Evolutionary conservation across 2,797 vertebrate species (phyloP), one percentile per base, ranked within the genome.

Genomic region (Chrysocyon brachyurus): DNA sequence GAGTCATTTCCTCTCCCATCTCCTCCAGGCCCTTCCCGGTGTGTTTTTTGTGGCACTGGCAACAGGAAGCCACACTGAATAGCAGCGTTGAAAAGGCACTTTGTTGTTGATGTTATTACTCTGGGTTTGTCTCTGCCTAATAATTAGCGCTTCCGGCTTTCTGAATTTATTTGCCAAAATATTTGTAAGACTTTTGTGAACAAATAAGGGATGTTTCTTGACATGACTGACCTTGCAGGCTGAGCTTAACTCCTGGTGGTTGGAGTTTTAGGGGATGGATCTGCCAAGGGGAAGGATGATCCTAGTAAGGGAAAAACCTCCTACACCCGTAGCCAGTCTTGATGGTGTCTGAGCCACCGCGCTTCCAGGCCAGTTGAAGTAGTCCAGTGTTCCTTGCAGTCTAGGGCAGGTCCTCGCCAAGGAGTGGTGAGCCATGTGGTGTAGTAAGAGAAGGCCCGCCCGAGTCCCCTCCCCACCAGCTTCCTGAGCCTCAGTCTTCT

Each of bases 21-120:
- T 97, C 64, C 94, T 98, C 81, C 33, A 91, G 83, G 73, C 97
- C 83, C 10, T 94, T 97, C 89, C 93, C 63, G 15, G 96, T 15
- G 1, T 91, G 97, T 97, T 97, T 98, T 96, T 92, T 19, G 52
- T 98, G 97, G 87, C 87, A 89, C 40, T 77, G 57, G 63, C 70
- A 93, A 96, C 86, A 98, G 87, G 93, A 98, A 98, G 94, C 95
- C 92, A 9, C 64, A 85, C 36, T 97, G 85, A 97, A 92, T 96
- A 96, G 78, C 96, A 87, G 72, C 24, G 87, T 82, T 98, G 97
- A 98, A 98, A 98, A 98, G 96, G 96, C 97, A 97, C 96, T 98
- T 97, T 87, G 96, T 97, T 97, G 97, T 97, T 98, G 68, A 40
- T 98, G 87, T 97, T 97, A 93, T 96, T 96, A 93, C 96, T 91